These are phyloP conservation scores for Pinna nobilis DNA, from an alignment of 1,140 invertebrate species.

Conservation along the genomic window DNA sequence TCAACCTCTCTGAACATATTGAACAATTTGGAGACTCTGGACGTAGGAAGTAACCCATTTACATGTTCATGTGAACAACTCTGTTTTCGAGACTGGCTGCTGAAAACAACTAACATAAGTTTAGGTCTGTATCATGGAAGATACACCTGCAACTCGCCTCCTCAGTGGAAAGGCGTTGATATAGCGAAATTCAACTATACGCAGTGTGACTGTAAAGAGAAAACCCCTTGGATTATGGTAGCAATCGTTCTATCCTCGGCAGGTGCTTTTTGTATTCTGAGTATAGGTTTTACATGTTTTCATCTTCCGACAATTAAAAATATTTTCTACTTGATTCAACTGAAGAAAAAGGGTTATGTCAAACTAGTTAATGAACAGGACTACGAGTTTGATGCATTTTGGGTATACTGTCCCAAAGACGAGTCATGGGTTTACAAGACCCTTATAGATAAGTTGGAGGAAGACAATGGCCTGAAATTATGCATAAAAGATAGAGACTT, in stretches of 20 bases:
- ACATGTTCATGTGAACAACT: background rate
- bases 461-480: background rate
- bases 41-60: background rate
- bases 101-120: background rate
- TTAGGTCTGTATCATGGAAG: background rate
- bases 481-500: slow-evolving; percentile 26
- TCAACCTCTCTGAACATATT: background rate
- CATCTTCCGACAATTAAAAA: background rate
- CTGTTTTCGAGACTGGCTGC: background rate
- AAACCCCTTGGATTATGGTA: background rate
- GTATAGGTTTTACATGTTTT: background rate
- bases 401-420: slow-evolving; percentile 18
- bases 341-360: slow-evolving; percentile 17
- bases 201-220: background rate
- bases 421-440: slow-evolving; percentile 16
- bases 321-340: background rate
- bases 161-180: background rate
- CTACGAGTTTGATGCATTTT: slow-evolving; percentile 12
- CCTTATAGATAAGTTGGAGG: slow-evolving; percentile 7
- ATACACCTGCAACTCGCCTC: slow-evolving; percentile 1
- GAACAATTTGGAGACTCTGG: background rate
- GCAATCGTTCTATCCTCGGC: background rate
- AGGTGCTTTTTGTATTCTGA: background rate
- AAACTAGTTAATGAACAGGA: slow-evolving; percentile 19
- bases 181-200: background rate